These are phyloP conservation scores for Pyrocoelia pectoralis DNA, from an alignment of 2,888 invertebrate genomes.

Conservation along the genomic window DNA sequence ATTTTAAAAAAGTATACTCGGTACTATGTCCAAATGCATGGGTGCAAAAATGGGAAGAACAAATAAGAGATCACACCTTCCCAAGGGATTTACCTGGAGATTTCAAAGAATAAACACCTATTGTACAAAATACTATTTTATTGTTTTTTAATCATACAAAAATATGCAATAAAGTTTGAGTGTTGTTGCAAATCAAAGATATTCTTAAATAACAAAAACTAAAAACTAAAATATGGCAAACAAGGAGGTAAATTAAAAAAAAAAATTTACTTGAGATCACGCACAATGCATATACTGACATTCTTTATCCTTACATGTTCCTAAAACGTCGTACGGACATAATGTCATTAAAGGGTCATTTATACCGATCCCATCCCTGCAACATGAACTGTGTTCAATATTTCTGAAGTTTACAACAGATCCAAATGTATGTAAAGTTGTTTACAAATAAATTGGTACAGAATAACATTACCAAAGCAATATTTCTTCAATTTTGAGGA, in stretches of 20 bases:
- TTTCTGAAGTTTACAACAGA: too few relatives aligned
- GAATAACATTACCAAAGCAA: too few relatives aligned
- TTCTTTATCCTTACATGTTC: conserved; percentile 55
- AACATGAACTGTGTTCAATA: too few relatives aligned
- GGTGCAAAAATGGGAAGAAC: conserved; percentile 69
- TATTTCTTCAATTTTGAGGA: too few relatives aligned
- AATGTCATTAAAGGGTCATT: conserved; percentile 53
- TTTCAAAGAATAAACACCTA: neutral
- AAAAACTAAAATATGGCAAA: conserved; percentile 28
- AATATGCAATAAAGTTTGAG: neutral
- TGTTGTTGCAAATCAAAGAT: neutral
- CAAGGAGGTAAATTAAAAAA: neutral
- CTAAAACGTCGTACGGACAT: conserved; percentile 57
- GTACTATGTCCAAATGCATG: conserved; percentile 69
- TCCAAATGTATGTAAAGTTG: too few relatives aligned
- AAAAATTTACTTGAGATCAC: conserved; percentile 23
- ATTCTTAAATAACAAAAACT: neutral
- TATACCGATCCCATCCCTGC: conserved; percentile 41
- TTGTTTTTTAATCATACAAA: neutral
- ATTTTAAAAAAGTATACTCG: conserved; percentile 67
- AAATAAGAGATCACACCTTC: conserved; percentile 65
- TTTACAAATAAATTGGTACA: too few relatives aligned
- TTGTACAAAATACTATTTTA: neutral
- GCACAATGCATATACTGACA: conserved; percentile 54
- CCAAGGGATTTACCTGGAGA: conserved; percentile 56